Evolutionary conservation across 64 coral and sea anemone species (phyloP).

Genomic region (Pocillopora damicornis): DNA sequence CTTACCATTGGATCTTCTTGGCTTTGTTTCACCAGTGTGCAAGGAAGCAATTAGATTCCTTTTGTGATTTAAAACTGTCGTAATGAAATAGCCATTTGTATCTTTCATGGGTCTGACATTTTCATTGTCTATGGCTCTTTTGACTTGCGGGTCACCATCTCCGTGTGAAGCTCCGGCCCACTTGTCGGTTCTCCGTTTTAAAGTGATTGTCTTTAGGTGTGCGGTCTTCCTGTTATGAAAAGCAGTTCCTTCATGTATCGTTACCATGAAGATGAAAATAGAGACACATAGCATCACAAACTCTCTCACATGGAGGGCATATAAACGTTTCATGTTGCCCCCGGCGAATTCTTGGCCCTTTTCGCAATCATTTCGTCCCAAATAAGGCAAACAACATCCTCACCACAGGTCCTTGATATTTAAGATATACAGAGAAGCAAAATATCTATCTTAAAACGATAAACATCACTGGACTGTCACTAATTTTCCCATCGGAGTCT

Average conservation of each 20-base stretch:
- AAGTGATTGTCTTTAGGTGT: background rate
- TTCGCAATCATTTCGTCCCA: background rate
- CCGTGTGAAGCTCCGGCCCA: background rate
- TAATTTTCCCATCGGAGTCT: background rate
- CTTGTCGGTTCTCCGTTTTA: background rate
- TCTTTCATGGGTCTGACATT: background rate
- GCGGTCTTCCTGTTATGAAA: background rate
- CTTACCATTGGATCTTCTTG: background rate
- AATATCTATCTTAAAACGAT: background rate
- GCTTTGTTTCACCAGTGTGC: background rate
- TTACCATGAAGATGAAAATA: background rate
- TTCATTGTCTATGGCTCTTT: background rate
- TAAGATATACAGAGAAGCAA: background rate
- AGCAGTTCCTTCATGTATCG: background rate
- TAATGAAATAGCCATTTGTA: background rate
- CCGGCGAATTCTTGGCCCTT: background rate
- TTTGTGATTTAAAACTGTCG: background rate
- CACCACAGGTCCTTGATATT: background rate
- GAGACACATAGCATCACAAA: background rate
- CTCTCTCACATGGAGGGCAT: background rate
- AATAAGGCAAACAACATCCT: background rate
- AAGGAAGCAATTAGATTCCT: background rate
- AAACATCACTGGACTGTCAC: background rate
- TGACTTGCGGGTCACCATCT: background rate
- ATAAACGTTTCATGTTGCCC: background rate